phyloP scores from a whole-genome alignment of 2,113 vertebrate species.

The Anser brachyrhynchus region DNA sequence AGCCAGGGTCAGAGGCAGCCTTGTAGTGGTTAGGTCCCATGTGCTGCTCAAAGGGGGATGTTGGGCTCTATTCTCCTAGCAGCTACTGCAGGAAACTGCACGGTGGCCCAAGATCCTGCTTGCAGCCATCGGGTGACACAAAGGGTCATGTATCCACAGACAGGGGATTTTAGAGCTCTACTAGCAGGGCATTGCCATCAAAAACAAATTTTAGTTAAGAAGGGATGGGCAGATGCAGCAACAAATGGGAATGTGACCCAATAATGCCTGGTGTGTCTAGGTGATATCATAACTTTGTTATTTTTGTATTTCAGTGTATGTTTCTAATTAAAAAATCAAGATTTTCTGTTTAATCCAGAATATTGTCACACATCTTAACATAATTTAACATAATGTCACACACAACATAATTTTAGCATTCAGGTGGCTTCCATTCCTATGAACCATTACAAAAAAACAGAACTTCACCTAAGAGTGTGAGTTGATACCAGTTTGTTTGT shows the following conservation, averaged over 20 bases:
- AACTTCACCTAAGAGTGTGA: neutral
- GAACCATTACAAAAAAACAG: neutral
- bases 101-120: fast-evolving
- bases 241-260: neutral
- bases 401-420: neutral
- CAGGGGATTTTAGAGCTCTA: neutral
- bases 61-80: neutral
- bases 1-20: neutral
- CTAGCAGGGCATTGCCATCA: neutral
- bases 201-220: neutral
- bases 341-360: neutral
- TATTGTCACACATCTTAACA: too few species aligned
- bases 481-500: neutral
- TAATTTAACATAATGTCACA: too few species aligned
- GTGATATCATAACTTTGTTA: neutral
- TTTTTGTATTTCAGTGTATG: neutral
- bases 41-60: fast-evolving
- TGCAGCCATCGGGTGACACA: fast-evolving
- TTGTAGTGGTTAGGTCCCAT: too few species aligned
- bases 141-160: neutral
- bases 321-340: neutral
- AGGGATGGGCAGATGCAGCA: neutral
- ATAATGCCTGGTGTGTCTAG: neutral
- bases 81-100: neutral
- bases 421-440: neutral